Evolutionary conservation across 1,140 invertebrate genomes (phyloP), one percentile per base, ranked within the genome.

Genomic region (Hydropsyche tenuis): DNA sequence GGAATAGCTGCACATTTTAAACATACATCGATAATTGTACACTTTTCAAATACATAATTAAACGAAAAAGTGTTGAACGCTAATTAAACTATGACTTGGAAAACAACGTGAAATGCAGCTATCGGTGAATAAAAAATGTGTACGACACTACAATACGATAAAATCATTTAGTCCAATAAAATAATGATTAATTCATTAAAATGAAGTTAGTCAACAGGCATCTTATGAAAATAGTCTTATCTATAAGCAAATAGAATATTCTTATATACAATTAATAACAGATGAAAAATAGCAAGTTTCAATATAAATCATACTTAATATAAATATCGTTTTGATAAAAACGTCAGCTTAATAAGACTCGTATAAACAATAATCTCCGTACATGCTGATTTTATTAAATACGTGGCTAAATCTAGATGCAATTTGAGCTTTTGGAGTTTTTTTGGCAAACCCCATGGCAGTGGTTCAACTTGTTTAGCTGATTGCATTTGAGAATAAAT

Each of bases 381-480:
- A 37, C 30, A 37, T 3, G 30, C 30, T 37, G 30, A 37, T 37
- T n/a, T 37, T 9, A 37, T 37, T 37, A 37, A 37, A 37, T 9
- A 37, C 30, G 30, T 37, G 9, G 30, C 30, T 37, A 37, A 37
- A 9, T 37, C 30, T 37, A 37, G 18, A 60, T 60, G 56, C 56
- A 48, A 68, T 45, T 68, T 68, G 65, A 68, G 65, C 65, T 65
- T 43, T 6, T 5, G 45, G 42, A 68, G 43, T 68, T 27, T 45
- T 14, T 22, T 2, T 14, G 64, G 23, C 27, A 70, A 70, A 53
- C 51, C 30, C 65, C 42, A 48, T 70, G 68, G 68, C 68, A 70
- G 68, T 70, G 68, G 65, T 70, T 70, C 23, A 37, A 60, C 27
- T 30, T 30, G 68, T 70, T 56, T 70, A 70, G 68, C 68, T 56